These are phyloP conservation scores for Garra rufa DNA, from an alignment of 2,113 vertebrate species.

Conservation along the genomic window DNA sequence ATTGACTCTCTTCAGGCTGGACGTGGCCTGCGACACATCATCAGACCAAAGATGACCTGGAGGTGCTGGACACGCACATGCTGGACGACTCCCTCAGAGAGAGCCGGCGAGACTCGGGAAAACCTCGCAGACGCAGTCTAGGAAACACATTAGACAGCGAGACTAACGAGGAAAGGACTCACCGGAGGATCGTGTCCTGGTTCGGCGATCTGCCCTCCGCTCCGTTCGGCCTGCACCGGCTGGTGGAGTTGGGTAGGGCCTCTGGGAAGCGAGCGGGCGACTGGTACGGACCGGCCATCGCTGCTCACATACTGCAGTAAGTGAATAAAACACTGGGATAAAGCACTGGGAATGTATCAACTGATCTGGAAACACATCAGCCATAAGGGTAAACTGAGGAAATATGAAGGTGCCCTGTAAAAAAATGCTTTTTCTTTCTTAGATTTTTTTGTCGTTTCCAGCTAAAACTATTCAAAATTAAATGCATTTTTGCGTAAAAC, in stretches of 20 bases:
- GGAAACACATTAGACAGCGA: constrained; percentile 55
- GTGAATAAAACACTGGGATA: constrained; percentile 27
- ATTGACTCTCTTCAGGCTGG: constrained; percentile 69
- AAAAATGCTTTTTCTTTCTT: too few relatives aligned
- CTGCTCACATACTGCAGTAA: constrained; percentile 88
- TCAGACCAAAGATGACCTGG: constrained; percentile 73
- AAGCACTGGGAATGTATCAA: background rate
- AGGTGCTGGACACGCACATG: constrained; percentile 55
- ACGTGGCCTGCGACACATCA: constrained; percentile 68
- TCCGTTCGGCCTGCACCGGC: constrained; percentile 83
- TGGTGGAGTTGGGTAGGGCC: constrained; percentile 82
- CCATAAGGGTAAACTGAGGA: too few relatives aligned
- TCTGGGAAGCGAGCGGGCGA: constrained; percentile 88
- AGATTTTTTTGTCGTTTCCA: too few relatives aligned
- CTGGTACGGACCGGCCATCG: constrained; percentile 90
- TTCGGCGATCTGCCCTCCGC: constrained; percentile 80
- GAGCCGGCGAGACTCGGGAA: background rate
- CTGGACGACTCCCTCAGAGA: background rate
- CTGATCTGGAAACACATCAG: too few relatives aligned
- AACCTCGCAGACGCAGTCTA: constrained; percentile 61
- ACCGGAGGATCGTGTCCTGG: constrained; percentile 82
- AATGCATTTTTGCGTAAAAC: too few relatives aligned
- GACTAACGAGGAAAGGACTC: constrained; percentile 68
- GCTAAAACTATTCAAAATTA: too few relatives aligned
- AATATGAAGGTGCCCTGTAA: too few relatives aligned